Evolutionary conservation across 2,888 invertebrate genomes (phyloP).

Genomic region (Ceriagrion tenellum): DNA sequence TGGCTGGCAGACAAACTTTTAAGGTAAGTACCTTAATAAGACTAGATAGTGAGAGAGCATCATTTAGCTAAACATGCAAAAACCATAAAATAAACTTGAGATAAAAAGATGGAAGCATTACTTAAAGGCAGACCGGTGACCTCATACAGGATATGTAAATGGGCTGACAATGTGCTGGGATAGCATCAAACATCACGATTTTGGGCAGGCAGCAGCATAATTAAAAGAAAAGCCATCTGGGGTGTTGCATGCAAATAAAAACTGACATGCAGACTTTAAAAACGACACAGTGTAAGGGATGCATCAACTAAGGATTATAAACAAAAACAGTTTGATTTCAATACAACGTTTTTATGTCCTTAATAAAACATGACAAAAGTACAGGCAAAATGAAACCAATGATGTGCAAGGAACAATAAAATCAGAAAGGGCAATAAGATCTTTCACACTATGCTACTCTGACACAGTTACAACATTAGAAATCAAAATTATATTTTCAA

Average conservation of each 20-base stretch:
- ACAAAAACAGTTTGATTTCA: slow-evolving; percentile 64
- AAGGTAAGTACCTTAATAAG: slow-evolving; percentile 63
- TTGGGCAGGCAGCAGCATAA: slow-evolving; percentile 64
- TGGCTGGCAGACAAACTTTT: slow-evolving; percentile 59
- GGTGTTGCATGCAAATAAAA: slow-evolving; percentile 52
- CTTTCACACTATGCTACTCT: slow-evolving; percentile 60
- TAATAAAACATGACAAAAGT: slow-evolving; percentile 66
- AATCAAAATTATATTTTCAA: slow-evolving; percentile 49
- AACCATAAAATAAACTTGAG: slow-evolving; percentile 54
- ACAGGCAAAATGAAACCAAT: slow-evolving; percentile 67
- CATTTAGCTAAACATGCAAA: slow-evolving; percentile 65
- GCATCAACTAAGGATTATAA: slow-evolving; percentile 60
- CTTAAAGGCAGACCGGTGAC: slow-evolving; percentile 57
- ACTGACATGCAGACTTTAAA: slow-evolving; percentile 61
- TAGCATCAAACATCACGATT: slow-evolving; percentile 63
- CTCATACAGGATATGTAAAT: slow-evolving; percentile 65
- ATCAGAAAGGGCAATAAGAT: slow-evolving; percentile 62
- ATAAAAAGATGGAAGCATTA: slow-evolving; percentile 60
- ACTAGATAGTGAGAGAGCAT: slow-evolving; percentile 66
- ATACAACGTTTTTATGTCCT: slow-evolving; percentile 64
- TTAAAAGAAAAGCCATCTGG: slow-evolving; percentile 54
- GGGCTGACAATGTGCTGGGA: slow-evolving; percentile 59
- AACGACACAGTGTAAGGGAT: slow-evolving; percentile 64
- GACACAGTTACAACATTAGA: slow-evolving; percentile 62
- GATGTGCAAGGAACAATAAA: slow-evolving; percentile 62